Evolutionary conservation across 1,140 invertebrate genomes (phyloP).

Genomic region (Saccostrea echinata): DNA sequence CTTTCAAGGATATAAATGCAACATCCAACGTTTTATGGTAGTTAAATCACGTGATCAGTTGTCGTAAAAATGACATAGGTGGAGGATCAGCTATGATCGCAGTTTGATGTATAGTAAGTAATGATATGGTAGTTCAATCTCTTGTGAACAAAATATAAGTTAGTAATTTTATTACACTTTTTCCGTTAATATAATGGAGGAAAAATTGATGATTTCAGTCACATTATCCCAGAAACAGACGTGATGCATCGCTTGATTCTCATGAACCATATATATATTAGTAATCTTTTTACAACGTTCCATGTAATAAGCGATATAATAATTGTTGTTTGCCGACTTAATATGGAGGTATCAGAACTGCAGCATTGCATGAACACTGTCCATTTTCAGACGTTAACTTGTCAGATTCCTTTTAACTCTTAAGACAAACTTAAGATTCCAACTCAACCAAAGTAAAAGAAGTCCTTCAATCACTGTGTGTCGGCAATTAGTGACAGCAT

Average conservation of each 20-base stretch:
- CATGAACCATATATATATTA: neutral
- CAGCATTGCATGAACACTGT: neutral
- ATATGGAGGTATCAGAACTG: neutral
- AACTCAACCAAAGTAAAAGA: neutral
- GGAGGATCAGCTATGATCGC: neutral
- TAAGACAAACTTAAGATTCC: neutral
- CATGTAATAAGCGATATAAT: neutral
- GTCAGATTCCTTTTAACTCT: constrained; percentile 37
- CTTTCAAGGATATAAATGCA: neutral
- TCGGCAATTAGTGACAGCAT: constrained; percentile 22
- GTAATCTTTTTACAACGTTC: neutral
- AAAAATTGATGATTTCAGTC: too few relatives aligned
- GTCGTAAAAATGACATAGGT: neutral
- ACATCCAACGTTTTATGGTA: neutral
- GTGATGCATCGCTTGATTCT: too few relatives aligned
- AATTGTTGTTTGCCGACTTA: neutral
- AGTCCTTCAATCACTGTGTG: neutral
- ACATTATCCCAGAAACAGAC: too few relatives aligned
- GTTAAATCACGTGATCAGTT: neutral
- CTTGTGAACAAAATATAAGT: neutral
- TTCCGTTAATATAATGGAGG: too few relatives aligned
- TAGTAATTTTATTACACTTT: neutral
- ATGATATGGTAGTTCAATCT: neutral
- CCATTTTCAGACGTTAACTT: constrained; percentile 3
- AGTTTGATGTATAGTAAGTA: neutral